Conservation (phyloP, 1,140 invertebrate genomes). For the Nasonia giraulti region DNA sequence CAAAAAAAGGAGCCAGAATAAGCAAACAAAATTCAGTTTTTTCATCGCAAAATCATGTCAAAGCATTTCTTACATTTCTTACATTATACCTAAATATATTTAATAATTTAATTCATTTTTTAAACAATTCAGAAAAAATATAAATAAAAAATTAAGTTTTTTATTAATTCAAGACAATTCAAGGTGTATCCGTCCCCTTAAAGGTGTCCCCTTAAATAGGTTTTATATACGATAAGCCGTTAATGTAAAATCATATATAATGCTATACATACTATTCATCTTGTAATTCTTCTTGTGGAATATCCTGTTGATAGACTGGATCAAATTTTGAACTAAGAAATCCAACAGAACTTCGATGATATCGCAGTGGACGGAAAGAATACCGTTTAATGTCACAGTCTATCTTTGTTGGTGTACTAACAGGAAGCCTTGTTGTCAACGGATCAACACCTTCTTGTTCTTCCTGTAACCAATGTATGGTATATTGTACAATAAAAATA, state of each 20-base stretch:
- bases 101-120: too few species aligned
- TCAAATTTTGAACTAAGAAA: constrained; percentile 66
- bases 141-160: too few species aligned
- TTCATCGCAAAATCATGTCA: too few species aligned
- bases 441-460: constrained; percentile 83
- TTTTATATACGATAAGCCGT: too few species aligned
- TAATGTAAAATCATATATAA: not conserved
- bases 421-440: constrained; percentile 70
- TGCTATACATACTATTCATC: constrained; percentile 71
- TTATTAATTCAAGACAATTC: too few species aligned
- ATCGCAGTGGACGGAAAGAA: constrained; percentile 75
- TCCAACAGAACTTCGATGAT: constrained; percentile 67
- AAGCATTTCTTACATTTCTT: too few species aligned
- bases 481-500: not conserved
- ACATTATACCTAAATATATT: too few species aligned
- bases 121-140: too few species aligned
- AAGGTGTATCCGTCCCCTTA: too few species aligned
- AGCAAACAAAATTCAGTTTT: too few species aligned
- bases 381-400: constrained; percentile 75
- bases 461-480: constrained; percentile 72
- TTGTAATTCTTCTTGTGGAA: constrained; percentile 68
- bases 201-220: too few species aligned
- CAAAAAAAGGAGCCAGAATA: too few species aligned
- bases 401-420: constrained; percentile 71
- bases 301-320: constrained; percentile 67